phyloP scores from a whole-genome alignment of 1,140 invertebrate genomes.

The silkworm (Bombyx mori) region DNA sequence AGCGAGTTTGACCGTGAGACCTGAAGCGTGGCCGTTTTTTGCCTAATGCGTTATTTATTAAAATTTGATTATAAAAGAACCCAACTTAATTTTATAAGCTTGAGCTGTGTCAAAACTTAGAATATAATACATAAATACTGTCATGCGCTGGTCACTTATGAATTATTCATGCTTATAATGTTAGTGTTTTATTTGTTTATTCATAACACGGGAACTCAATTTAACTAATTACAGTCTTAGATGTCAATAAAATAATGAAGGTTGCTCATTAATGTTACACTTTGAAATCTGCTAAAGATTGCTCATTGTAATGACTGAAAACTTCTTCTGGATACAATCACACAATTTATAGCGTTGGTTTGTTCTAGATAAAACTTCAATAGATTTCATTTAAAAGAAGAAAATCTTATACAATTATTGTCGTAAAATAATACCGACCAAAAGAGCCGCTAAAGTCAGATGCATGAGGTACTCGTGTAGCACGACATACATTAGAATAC shows the following conservation, averaged over 20 bases:
- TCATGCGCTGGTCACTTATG: conserved; percentile 33
- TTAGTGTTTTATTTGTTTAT: conserved; percentile 25
- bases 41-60: conserved; percentile 66
- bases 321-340: too few relatives aligned
- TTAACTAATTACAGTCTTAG: conserved; percentile 26
- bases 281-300: too few relatives aligned
- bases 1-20: conserved; percentile 65
- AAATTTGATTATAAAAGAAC: conserved; percentile 63
- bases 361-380: too few relatives aligned
- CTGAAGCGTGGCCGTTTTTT: conserved; percentile 62
- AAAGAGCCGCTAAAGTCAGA: conserved; percentile 60
- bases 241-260: conserved; percentile 10
- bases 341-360: too few relatives aligned
- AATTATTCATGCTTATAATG: conserved; percentile 32
- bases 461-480: conserved; percentile 46
- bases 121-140: conserved; percentile 40
- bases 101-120: conserved; percentile 41
- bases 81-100: conserved; percentile 41
- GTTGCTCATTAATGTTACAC: too few relatives aligned
- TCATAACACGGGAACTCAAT: conserved; percentile 31
- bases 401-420: neutral
- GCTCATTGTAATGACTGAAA: too few relatives aligned
- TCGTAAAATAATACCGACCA: conserved; percentile 38
- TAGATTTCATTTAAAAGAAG: too few relatives aligned
- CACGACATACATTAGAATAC: conserved; percentile 66